Evolutionary conservation across 2,113 vertebrate genomes (phyloP).

Genomic region (Struthio camelus): DNA sequence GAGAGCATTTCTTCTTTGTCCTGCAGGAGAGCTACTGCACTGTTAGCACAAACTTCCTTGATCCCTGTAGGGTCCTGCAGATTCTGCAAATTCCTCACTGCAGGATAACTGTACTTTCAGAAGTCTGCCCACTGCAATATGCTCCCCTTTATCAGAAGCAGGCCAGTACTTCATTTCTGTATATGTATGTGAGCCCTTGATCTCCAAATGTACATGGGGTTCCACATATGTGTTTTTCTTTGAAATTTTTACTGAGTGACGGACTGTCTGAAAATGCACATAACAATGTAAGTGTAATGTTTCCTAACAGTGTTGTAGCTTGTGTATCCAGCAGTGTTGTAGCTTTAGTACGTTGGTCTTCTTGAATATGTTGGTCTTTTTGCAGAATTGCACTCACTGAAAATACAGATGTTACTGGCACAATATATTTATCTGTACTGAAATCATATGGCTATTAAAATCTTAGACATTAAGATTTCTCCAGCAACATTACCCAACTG

Average conservation of each 20-base stretch:
- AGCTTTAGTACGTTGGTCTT: not conserved
- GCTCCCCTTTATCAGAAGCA: constrained; percentile 1
- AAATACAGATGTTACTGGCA: not conserved
- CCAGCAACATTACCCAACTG: not conserved
- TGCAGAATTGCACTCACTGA: not conserved
- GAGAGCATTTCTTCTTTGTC: not conserved
- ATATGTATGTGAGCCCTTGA: not conserved
- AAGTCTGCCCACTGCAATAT: not conserved
- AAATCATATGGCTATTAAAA: not conserved
- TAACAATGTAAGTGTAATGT: not conserved
- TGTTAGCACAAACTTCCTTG: constrained; percentile 30
- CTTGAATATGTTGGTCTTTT: not conserved
- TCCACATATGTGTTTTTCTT: constrained; percentile 11
- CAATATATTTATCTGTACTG: not conserved
- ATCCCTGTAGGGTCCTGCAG: constrained; percentile 46
- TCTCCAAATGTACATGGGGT: not conserved
- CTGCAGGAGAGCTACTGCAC: not conserved
- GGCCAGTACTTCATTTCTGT: not conserved
- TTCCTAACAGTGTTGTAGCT: not conserved
- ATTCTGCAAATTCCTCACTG: constrained; percentile 63
- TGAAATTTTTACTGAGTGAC: not conserved
- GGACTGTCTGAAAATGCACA: not conserved
- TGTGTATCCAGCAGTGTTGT: not conserved
- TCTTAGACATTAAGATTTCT: not conserved
- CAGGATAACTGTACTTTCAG: constrained; percentile 14